Base-by-base conservation (phyloP, 2,113 vertebrate species). In the Trachemys scripta region DNA sequence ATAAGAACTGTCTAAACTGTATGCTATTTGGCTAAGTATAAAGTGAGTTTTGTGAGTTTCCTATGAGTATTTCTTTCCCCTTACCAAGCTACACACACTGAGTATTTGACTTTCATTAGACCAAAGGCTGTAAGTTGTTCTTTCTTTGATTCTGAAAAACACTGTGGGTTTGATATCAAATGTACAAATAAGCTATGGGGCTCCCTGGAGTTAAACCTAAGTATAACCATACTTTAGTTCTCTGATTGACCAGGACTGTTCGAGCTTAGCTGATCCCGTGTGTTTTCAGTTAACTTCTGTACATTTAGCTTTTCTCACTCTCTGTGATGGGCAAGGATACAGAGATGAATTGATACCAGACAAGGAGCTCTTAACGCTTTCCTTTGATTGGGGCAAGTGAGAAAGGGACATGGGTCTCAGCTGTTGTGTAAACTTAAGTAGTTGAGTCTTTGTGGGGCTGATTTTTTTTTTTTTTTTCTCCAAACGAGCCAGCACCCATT, bases 1-100 rank as follows among this genome's bases (percentile, higher is more conserved):
- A n/a, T 0, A 0, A 27, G 31, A 10, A 0, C 0, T 42, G 9
- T 81, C 62, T 2, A 6, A 3, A 51, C 12, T n/a, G 14, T 4
- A 14, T 84, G 82, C 85, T 50, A 0, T 10, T 0, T 25, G 29
- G 89, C 42, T 11, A 24, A 42, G 57, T 20, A 50, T n/a, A 90
- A 47, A 50, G 42, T 0, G 27, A 31, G 51, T 5, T 95, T n/a
- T 50, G 49, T 51, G 49, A n/a, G 50, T 38, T 53, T 81, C 27
- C 31, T 81, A 25, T 8, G 29, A 8, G 2, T 14, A 31, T 27
- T 84, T 50, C 38, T 87, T 29, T n/a, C 9, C n/a, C 11, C 35
- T 82, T 54, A 8, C 59, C 49, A 22, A 69, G 24, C 62, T 86
- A 85, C 72, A 82, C 82, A 81, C 47, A 75, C 81, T 79, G n/a